Evolutionary conservation across 2,797 vertebrate genomes (phyloP), one percentile per base, ranked within the genome.

Genomic region (Garrulus glandarius): DNA sequence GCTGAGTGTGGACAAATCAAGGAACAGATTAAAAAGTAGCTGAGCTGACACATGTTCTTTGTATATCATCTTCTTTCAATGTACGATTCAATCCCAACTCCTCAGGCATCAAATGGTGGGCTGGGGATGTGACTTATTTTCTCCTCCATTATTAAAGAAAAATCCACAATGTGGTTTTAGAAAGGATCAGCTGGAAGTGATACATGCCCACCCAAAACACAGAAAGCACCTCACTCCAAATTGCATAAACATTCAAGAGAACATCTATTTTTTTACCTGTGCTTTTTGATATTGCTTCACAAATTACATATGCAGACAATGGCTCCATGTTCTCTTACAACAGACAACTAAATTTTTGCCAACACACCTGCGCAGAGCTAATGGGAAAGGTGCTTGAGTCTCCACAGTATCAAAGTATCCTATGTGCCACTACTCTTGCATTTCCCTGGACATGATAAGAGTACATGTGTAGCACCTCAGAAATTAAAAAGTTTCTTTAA

Each of bases 11-110:
- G 90, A 87, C 18, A 75, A 97, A 94, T 95, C 82, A 72, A 6
- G 7, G 76, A 81, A 64, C 41, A 87, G 93, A 98, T 97, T 97
- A 97, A 96, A 93, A 96, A 95, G 75, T 61, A 95, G 97, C 96
- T 94, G 93, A 95, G 80, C 74, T 93, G 84, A 94, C 9, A 0
- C 75, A 70, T 37, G 76, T 87, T 60, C 72, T 93, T 67, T 79
- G 64, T 68, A 64, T 71, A 60, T 92, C 80, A 32, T 43, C 65
- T 84, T 89, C 84, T 79, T 92, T 77, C 92, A 84, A 17, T 1
- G 70, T 27, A 50, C 8, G 0, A 27, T 47, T 32, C 11, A 6
- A 90, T 70, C 56, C 84, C 63, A 37, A 44, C 37, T 96, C 85
- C 64, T 71, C 39, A 43, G 49, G 77, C 60, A 55, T 21, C 80